These are phyloP conservation scores for Calliphora vicina DNA, from an alignment of 1,140 invertebrate genomes.

Conservation along the genomic window DNA sequence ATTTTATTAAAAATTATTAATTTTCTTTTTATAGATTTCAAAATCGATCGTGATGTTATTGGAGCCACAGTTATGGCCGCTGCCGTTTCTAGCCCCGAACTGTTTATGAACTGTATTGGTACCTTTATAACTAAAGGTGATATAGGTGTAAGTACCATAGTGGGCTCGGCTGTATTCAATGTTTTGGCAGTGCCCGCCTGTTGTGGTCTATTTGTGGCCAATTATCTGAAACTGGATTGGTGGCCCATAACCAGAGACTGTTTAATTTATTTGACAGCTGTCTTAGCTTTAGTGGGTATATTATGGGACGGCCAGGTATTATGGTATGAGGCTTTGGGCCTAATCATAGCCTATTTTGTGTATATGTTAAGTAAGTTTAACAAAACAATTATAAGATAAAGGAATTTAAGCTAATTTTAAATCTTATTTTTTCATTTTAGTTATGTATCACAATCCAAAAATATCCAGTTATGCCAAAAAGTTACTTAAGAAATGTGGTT, in stretches of 20 bases:
- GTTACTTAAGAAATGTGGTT: background rate
- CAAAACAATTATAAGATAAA: background rate
- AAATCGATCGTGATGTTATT: slow-evolving; percentile 80
- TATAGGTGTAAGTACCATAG: slow-evolving; percentile 86
- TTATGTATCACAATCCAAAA: slow-evolving; percentile 16
- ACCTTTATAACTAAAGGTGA: slow-evolving; percentile 87
- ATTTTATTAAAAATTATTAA: too few relatives aligned
- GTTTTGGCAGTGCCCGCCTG: slow-evolving; percentile 89
- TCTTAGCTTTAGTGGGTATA: slow-evolving; percentile 79
- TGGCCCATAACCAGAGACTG: slow-evolving; percentile 90
- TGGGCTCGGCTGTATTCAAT: slow-evolving; percentile 93
- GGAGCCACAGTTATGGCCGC: slow-evolving; percentile 94
- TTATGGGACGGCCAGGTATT: slow-evolving; percentile 80
- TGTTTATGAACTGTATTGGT: slow-evolving; percentile 91
- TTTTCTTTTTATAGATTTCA: slow-evolving; percentile 68
- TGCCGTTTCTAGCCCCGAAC: slow-evolving; percentile 90
- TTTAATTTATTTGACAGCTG: slow-evolving; percentile 82
- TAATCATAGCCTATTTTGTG: slow-evolving; percentile 76
- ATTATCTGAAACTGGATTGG: slow-evolving; percentile 66
- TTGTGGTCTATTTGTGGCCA: slow-evolving; percentile 76
- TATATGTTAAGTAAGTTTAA: slow-evolving; percentile 71
- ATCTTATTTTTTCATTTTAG: background rate
- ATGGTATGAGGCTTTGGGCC: slow-evolving; percentile 80
- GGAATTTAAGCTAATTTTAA: too few relatives aligned
- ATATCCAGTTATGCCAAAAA: background rate